Evolutionary conservation across 92 coral and sea anemone species (phyloP).

Genomic region (Porites rus): DNA sequence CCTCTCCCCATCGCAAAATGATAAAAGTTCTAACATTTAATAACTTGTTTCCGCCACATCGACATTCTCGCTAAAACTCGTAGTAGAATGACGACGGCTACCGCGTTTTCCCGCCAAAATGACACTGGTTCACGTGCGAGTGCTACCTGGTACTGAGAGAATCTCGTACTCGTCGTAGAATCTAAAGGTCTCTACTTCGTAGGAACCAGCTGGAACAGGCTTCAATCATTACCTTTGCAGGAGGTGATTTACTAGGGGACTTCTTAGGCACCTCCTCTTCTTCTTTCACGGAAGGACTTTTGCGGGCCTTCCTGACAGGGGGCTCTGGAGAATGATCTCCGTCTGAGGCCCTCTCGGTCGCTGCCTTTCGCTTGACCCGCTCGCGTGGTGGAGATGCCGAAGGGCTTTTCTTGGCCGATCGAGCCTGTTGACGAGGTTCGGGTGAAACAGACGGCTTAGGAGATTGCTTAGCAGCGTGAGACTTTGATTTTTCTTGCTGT

Average conservation of each 20-base stretch:
- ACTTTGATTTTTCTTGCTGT: constrained; percentile 27
- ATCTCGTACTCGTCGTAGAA: too few relatives aligned
- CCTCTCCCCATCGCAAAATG: too few relatives aligned
- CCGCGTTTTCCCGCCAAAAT: too few relatives aligned
- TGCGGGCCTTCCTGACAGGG: constrained; percentile 62
- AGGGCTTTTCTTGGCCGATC: constrained; percentile 29
- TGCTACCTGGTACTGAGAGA: too few relatives aligned
- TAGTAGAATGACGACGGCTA: too few relatives aligned
- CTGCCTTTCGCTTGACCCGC: constrained; percentile 60
- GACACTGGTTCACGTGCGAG: too few relatives aligned
- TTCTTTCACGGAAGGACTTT: constrained; percentile 44
- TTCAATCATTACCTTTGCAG: constrained; percentile 50
- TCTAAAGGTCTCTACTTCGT: too few relatives aligned
- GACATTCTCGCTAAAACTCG: too few relatives aligned
- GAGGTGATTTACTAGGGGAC: constrained; percentile 44
- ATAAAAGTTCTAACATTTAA: too few relatives aligned
- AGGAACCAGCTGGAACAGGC: too few relatives aligned
- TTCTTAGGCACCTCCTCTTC: constrained; percentile 69
- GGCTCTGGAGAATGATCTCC: constrained; percentile 71
- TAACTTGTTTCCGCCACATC: too few relatives aligned
- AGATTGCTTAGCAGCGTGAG: constrained; percentile 61
- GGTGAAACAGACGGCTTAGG: constrained; percentile 60
- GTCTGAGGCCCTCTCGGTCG: constrained; percentile 69
- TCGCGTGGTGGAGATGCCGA: constrained; percentile 60
- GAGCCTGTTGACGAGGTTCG: constrained; percentile 36